Evolutionary conservation across 2,113 vertebrate genomes (phyloP).

Genomic region (Centropristis striata): DNA sequence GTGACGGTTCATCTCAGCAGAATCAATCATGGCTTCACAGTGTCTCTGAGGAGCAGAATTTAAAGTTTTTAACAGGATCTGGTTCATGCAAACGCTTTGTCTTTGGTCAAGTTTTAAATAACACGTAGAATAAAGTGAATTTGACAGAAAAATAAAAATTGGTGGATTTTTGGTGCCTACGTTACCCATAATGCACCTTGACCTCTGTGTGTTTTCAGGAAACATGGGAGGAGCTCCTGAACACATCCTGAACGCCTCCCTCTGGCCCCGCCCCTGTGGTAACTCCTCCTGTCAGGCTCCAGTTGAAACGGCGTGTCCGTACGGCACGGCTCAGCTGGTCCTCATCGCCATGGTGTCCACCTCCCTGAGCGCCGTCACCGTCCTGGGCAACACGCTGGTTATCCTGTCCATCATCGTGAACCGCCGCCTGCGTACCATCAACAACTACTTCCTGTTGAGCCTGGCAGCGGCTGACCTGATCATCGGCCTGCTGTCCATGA

Average conservation of each 20-base stretch:
- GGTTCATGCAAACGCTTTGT: too few species aligned
- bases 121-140: too few species aligned
- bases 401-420: conserved; percentile 96
- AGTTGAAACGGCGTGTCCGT: conserved; percentile 40
- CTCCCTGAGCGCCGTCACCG: conserved; percentile 90
- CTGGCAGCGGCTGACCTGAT: conserved; percentile 92
- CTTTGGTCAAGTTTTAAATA: too few species aligned
- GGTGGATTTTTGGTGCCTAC: too few species aligned
- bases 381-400: conserved; percentile 93
- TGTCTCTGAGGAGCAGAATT: too few species aligned
- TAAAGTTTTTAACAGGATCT: too few species aligned
- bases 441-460: conserved; percentile 97
- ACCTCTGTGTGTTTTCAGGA: conserved; percentile 19
- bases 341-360: conserved; percentile 87
- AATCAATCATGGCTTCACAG: too few species aligned
- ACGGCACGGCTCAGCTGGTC: conserved; percentile 86
- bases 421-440: conserved; percentile 92
- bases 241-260: conserved; percentile 76
- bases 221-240: conserved; percentile 33
- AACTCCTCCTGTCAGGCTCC: conserved; percentile 65
- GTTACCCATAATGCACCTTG: too few species aligned
- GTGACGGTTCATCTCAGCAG: too few species aligned
- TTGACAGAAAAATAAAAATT: too few species aligned
- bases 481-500: conserved; percentile 92
- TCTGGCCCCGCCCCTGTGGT: conserved; percentile 73